Percentiles rank a stretch among this genome's conserved stretches.
These are phyloP conservation scores for Chrysopa pallens DNA, from an alignment of 1,140 invertebrate species.

Conservation along the genomic window DNA sequence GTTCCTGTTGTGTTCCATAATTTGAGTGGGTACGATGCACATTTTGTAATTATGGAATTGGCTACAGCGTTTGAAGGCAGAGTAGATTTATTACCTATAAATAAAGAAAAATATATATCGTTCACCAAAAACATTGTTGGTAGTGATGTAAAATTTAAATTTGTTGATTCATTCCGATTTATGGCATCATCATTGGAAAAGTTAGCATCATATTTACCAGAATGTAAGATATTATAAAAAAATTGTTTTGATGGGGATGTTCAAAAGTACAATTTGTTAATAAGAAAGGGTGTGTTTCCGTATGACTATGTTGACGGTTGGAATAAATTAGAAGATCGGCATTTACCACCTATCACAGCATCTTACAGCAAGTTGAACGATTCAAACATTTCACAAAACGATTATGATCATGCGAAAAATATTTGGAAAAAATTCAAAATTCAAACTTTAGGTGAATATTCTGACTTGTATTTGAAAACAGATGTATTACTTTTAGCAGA, in stretches of 20 bases:
- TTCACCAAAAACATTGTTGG: conserved; percentile 10
- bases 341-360: conserved; percentile 11
- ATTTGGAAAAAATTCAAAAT: conserved; percentile 25
- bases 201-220: conserved; percentile 5
- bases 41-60: conserved; percentile 17
- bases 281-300: conserved; percentile 15
- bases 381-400: conserved; percentile 11
- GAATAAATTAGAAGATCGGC: conserved; percentile 13
- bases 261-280: conserved; percentile 15
- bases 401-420: conserved; percentile 21
- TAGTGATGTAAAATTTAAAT: conserved; percentile 10
- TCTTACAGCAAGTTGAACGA: conserved; percentile 19
- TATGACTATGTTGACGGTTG: conserved; percentile 14
- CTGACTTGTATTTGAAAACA: conserved; percentile 22
- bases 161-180: conserved; percentile 17
- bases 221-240: no score
- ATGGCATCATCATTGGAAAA: conserved; percentile 11
- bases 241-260: conserved; percentile 4
- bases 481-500: conserved; percentile 24
- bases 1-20: conserved; percentile 24
- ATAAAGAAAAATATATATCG: conserved; percentile 17
- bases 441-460: conserved; percentile 21
- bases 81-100: conserved; percentile 19
- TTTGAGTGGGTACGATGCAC: conserved; percentile 19
- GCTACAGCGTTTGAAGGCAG: conserved; percentile 8